These are phyloP conservation scores for Ciona savignyi DNA, from an alignment of 23 tunicate genomes.

Conservation along the genomic window DNA sequence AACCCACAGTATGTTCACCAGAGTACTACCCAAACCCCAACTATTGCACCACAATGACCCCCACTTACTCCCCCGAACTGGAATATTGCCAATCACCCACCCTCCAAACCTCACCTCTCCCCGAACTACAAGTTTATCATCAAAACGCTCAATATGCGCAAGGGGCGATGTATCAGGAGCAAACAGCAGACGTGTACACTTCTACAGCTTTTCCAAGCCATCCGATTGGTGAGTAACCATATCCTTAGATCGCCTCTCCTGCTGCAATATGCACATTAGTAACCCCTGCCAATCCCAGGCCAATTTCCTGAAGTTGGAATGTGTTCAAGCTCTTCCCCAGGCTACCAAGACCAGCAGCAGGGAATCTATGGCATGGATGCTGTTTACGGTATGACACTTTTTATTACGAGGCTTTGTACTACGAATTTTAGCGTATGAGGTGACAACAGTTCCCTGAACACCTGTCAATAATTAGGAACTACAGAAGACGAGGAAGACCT, in stretches of 20 bases:
- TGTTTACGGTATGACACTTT: neutral
- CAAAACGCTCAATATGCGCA: neutral
- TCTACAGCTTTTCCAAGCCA: neutral
- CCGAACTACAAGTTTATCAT: neutral
- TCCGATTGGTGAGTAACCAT: neutral
- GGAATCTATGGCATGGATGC: neutral
- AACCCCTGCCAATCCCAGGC: neutral
- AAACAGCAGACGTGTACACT: neutral
- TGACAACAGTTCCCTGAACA: too few relatives aligned
- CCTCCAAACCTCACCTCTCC: neutral
- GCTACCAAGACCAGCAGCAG: neutral
- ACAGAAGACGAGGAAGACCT: neutral
- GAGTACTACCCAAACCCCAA: constrained; percentile 7
- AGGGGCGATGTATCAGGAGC: neutral
- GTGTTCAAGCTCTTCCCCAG: neutral
- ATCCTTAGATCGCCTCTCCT: neutral
- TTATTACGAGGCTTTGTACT: neutral
- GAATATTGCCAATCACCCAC: neutral
- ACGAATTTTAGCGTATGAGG: neutral
- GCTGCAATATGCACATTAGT: neutral
- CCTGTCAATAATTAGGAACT: neutral
- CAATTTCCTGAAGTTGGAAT: neutral
- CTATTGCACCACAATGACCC: neutral
- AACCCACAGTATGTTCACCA: neutral
- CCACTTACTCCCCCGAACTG: constrained; percentile 7